Percentiles rank a stretch among this genome's conserved stretches.
phyloP scores from a whole-genome alignment of 2,888 invertebrate species.

The Drosophila demipolita region DNA sequence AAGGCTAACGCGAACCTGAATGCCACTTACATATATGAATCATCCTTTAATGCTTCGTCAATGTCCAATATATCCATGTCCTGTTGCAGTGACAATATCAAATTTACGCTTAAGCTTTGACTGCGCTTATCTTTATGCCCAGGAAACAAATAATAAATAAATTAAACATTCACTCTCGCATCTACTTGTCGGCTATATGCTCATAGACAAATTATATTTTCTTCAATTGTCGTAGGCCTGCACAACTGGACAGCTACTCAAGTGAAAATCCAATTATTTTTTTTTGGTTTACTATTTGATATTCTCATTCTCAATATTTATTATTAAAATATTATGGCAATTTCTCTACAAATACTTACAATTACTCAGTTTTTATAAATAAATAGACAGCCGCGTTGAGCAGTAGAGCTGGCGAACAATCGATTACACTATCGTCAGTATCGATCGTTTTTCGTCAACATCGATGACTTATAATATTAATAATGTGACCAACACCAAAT shows the following conservation, averaged over 20 bases:
- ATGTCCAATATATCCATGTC: constrained; percentile 85
- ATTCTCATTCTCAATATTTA: background rate
- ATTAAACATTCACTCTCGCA: constrained; percentile 12
- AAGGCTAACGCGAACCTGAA: constrained; percentile 26
- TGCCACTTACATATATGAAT: constrained; percentile 84
- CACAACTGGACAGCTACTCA: background rate
- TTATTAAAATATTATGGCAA: constrained; percentile 26
- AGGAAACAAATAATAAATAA: constrained; percentile 10
- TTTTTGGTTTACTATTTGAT: constrained; percentile 3
- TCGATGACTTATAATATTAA: background rate
- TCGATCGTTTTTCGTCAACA: background rate
- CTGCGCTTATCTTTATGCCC: constrained; percentile 15
- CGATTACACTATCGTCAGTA: background rate
- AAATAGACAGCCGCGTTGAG: constrained; percentile 35
- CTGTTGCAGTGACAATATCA: constrained; percentile 16
- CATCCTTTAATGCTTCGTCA: constrained; percentile 84
- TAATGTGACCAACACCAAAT: background rate
- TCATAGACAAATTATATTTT: constrained; percentile 9
- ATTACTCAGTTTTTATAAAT: constrained; percentile 50
- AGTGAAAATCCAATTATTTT: constrained; percentile 1
- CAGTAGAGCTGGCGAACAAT: constrained; percentile 9
- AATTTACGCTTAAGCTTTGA: constrained; percentile 17
- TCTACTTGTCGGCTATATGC: background rate
- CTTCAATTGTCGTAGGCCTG: too few relatives aligned
- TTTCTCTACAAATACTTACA: constrained; percentile 17